Evolutionary conservation across 35 echinoderm and acorn worm species (phyloP).

Genomic region (Apostichopus japonicus): DNA sequence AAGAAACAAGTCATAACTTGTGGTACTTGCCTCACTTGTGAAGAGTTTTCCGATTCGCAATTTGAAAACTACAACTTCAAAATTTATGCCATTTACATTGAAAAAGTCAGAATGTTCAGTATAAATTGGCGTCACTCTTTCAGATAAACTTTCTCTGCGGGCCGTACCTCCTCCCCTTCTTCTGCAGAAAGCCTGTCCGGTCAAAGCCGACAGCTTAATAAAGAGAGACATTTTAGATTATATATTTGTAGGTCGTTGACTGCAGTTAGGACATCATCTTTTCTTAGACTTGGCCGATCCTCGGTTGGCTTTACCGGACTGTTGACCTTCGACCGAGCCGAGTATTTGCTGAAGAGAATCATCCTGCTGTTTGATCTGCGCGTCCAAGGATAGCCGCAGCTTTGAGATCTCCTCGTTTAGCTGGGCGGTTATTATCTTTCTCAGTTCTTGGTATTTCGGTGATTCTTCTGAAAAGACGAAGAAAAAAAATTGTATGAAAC

Average conservation of each 20-base stretch:
- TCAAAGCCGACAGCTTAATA: background rate
- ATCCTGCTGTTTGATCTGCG: slow-evolving; percentile 89
- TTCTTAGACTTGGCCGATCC: slow-evolving; percentile 70
- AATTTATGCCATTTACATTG: no score
- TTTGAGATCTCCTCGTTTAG: slow-evolving; percentile 81
- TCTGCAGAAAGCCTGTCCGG: background rate
- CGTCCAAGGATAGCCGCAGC: slow-evolving; percentile 67
- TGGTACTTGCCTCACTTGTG: no score
- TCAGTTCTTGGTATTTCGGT: slow-evolving; percentile 71
- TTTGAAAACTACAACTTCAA: no score
- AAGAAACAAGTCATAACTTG: no score
- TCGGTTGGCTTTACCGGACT: slow-evolving; percentile 29
- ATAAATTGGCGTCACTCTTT: no score
- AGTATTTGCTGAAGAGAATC: slow-evolving; percentile 90
- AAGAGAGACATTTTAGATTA: background rate
- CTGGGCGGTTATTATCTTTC: slow-evolving; percentile 90
- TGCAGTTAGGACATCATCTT: slow-evolving; percentile 39
- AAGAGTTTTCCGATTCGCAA: no score
- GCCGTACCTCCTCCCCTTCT: background rate
- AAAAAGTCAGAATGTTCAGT: no score
- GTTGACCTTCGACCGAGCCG: slow-evolving; percentile 22
- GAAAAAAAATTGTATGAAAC: background rate
- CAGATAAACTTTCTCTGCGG: no score
- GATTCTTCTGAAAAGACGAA: slow-evolving; percentile 65
- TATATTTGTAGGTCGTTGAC: background rate